Base-by-base conservation (phyloP, 1,140 invertebrate genomes). In the Ridgeia piscesae region DNA sequence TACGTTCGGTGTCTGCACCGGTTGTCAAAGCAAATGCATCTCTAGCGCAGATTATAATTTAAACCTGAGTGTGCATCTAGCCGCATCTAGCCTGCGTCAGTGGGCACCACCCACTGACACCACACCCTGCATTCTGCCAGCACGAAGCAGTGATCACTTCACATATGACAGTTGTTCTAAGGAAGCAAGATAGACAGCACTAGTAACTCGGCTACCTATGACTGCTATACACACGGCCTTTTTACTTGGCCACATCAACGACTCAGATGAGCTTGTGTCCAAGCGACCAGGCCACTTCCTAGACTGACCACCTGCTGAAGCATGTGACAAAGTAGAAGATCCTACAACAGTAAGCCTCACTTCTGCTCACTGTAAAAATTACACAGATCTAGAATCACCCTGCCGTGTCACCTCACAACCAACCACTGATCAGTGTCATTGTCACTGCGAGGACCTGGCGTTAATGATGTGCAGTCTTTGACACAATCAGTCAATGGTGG, bases 11-110 rank as follows among this genome's bases (percentile, higher is more conserved):
- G 58, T 77, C 27, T 77, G 17, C 27, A 31, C 17, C 27, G 58
- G 27, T 77, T 77, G 58, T 77, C 58, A 31, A 77, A 77, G 58
- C 17, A 77, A 21, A 77, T 77, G 17, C 14, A 21, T 21, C 2
- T 77, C 11, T 31, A 77, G 58, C 58, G 27, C 27, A 21, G 6
- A 77, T 77, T 0, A 77, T 9, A 77, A 77, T 77, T 77, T 21
- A 77, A 77, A 77, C 58, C 58, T 77, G 58, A 77, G 58, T 77
- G 58, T 77, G 58, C 58, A 77, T 77, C 58, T 77, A 77, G n/a
- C n/a, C n/a, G n/a, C n/a, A n/a, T n/a, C n/a, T n/a, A 77, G 58
- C 27, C 58, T 77, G 58, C 58, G 17, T 50, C 48, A 77, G 2
- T 77, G 11, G 27, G 58, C 58, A 77, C 8, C 58, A 77, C 58